Base-by-base conservation (phyloP, 92 coral and sea anemone genomes). In the Porites cylindrica region DNA sequence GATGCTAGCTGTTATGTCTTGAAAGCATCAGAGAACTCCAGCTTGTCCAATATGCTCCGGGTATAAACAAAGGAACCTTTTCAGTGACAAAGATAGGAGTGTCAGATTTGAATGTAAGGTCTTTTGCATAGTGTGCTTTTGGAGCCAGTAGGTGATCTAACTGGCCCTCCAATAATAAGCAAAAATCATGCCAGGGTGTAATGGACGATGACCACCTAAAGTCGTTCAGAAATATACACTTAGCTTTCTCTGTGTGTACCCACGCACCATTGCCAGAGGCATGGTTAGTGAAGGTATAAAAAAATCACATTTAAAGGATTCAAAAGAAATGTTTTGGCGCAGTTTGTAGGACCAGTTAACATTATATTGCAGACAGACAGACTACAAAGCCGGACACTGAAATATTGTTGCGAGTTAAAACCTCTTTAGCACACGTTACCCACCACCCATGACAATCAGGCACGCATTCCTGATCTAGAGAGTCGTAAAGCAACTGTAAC, bases 51-150 rank as follows among this genome's bases (percentile, higher is more conserved):
- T 19, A 65, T 53, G 47, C 88, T 84, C 79, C 70, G 62, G 51
- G 84, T 84, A 59, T 52, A 84, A 14, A 86, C 76, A 23, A 89
- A 66, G 59, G 52, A 60, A 29, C 66, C 59, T 84, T 91, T 88
- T 80, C 85, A 21, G 90, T 84, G 52, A 86, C 89, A 74, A 91
- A 91, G 23, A 91, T 76, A 8, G 93, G 89, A n/a, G 92, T 92
- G 78, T 91, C 92, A 38, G 24, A 51, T 20, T 68, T 26, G 53
- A 90, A 71, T 23, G 38, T 19, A 1, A 91, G 85, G 71, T 92
- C 93, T 23, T 85, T 67, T 76, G 79, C 65, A 62, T 64, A 89
- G 81, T 88, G 92, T 43, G 92, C 84, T 64, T 92, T 92, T 9
- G 93, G 92, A 24, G 89, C 91, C 7, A 89, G 92, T 67, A 92